Percentiles rank a stretch among this genome's conserved stretches.
phyloP scores from a whole-genome alignment of 2,113 vertebrate genomes.

The Trichomycterus rosablanca region DNA sequence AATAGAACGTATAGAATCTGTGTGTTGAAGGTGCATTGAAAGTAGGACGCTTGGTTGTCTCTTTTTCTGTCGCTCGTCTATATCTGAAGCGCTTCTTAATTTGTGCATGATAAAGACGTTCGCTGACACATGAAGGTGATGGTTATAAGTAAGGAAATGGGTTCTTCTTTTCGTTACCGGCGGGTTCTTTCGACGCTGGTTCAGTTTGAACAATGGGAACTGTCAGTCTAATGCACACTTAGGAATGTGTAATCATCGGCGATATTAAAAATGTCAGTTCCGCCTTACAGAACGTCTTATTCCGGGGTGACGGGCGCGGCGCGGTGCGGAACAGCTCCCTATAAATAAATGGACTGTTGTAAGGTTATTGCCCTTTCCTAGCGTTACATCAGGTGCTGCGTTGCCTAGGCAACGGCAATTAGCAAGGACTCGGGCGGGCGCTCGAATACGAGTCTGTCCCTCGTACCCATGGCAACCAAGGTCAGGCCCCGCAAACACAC shows the following conservation, averaged over 20 bases:
- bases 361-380: constrained; percentile 56
- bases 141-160: constrained; percentile 27
- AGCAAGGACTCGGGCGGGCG: constrained; percentile 61
- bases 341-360: constrained; percentile 55
- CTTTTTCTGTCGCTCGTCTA: too few species aligned
- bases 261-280: constrained; percentile 26
- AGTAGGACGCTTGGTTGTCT: too few species aligned
- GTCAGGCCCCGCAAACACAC: constrained; percentile 58
- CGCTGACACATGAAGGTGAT: constrained; percentile 22
- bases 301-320: constrained; percentile 34
- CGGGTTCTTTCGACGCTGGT: too few species aligned
- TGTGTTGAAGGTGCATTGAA: too few species aligned
- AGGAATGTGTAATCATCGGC: constrained; percentile 1
- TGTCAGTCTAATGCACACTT: constrained; percentile 5
- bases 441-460: constrained; percentile 57
- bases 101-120: constrained; percentile 2
- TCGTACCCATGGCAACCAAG: constrained; percentile 59
- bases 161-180: constrained; percentile 3
- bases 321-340: constrained; percentile 42
- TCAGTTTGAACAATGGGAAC: constrained; percentile 15
- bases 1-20: too few species aligned
- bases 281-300: constrained; percentile 22
- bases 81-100: not conserved
- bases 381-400: constrained; percentile 60
- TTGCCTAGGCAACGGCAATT: constrained; percentile 61